phyloP scores from a whole-genome alignment of 1,140 invertebrate species.

The Calephelis nemesis region DNA sequence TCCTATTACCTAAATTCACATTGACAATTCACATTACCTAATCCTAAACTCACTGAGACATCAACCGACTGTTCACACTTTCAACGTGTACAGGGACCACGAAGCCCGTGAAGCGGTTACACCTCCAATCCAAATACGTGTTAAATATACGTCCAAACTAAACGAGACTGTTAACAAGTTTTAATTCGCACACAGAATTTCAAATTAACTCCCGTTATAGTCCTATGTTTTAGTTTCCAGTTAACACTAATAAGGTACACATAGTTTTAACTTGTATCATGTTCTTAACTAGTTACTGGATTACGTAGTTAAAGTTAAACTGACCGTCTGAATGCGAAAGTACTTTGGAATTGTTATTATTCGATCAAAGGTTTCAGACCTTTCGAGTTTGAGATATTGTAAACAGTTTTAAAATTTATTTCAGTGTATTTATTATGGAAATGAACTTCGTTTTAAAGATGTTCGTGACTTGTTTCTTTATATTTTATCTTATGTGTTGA shows the following conservation, averaged over 20 bases:
- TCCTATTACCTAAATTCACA: too few species aligned
- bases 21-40: too few species aligned
- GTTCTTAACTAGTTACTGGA: slow-evolving; percentile 7
- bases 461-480: too few species aligned
- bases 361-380: slow-evolving; percentile 4
- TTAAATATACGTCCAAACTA: slow-evolving; percentile 2
- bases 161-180: slow-evolving; percentile 13
- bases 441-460: too few species aligned
- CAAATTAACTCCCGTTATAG: slow-evolving; percentile 11
- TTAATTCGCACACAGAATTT: slow-evolving; percentile 16
- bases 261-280: slow-evolving; percentile 12
- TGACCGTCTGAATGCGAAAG: background rate
- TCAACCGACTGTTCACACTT: too few species aligned
- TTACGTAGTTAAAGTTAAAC: slow-evolving; percentile 5
- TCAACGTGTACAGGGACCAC: too few species aligned
- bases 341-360: slow-evolving; percentile 5
- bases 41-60: too few species aligned
- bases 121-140: slow-evolving; percentile 1
- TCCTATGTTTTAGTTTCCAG: slow-evolving; percentile 9
- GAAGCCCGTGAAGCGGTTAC: background rate
- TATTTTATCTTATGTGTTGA: too few species aligned
- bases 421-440: background rate
- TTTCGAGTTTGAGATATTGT: background rate
- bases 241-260: slow-evolving; percentile 9
- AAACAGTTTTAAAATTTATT: background rate